These are phyloP conservation scores for Vimba vimba DNA, from an alignment of 2,113 vertebrate genomes.

Conservation along the genomic window DNA sequence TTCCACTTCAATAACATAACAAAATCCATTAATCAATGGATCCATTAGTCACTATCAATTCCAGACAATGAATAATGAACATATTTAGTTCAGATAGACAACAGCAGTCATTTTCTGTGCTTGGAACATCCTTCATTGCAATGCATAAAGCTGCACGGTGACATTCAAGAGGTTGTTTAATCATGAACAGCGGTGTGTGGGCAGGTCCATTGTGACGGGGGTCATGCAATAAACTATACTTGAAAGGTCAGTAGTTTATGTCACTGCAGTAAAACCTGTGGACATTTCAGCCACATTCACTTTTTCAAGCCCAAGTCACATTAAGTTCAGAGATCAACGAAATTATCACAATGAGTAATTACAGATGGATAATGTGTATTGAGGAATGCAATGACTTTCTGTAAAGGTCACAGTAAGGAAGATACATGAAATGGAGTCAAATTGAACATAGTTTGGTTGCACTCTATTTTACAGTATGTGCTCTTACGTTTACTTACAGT, in stretches of 20 bases:
- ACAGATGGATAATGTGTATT: not conserved
- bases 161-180: constrained; percentile 25
- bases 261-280: constrained; percentile 1
- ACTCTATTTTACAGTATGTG: too few relatives aligned
- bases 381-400: not conserved
- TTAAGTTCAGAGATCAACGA: not conserved
- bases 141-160: not conserved
- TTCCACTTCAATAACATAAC: not conserved
- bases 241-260: constrained; percentile 27
- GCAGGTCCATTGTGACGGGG: not conserved
- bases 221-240: not conserved
- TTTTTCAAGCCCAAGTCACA: not conserved
- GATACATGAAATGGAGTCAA: not conserved
- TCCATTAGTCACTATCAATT: not conserved
- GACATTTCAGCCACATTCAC: not conserved
- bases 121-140: constrained; percentile 9
- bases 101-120: not conserved
- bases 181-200: not conserved
- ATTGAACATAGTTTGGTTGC: not conserved
- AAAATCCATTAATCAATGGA: constrained; percentile 4
- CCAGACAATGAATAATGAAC: not conserved
- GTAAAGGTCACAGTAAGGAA: not conserved
- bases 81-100: not conserved
- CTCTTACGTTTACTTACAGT: too few relatives aligned
- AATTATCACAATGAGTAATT: not conserved